Evolutionary conservation across 35 echinoderm and acorn worm species (phyloP), one percentile per base, ranked within the genome.

Genomic region (Strongylocentrotus purpuratus): DNA sequence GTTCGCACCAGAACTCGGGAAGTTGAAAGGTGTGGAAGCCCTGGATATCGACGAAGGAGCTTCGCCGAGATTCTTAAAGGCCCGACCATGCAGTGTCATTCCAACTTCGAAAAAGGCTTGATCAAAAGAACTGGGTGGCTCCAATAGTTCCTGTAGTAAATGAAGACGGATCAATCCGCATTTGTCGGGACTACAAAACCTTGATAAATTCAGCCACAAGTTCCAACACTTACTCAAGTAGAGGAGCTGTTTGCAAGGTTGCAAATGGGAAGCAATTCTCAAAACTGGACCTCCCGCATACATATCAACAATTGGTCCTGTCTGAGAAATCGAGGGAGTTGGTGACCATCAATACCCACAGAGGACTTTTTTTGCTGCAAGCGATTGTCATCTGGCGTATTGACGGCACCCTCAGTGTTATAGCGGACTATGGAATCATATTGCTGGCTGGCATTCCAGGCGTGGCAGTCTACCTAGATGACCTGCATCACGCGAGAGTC

Each of bases 291-390:
- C 78, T 94, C 7, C 94, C 88, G 8, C 94, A 95, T 61, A 94
- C 94, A 46, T 97, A 95, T 90, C 96, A 95, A 28, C 94, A 97
- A 95, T 28, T 97, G 78, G 1, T 92, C 14, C 48, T 97, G n/a
- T 94, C 95, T 94, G 96, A 97, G 88, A 86, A 95, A 4, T 97
- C 96, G 13, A 46, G 65, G 25, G n/a, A 96, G 31, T 97, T 96
- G 50, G 95, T 94, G 2, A 78, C 86, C 7, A 96, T 97, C 2
- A 94, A 94, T 33, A 97, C 92, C 5, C 97, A 96, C n/a, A 88
- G 93, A 71, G 95, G 97, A 15, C 78, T 97, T 15, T 97, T n/a
- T 96, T 52, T 88, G 31, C 13, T 97, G 96, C 46, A 96, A 94
- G 5, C 70, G 94, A 5, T 11, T 96, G 22, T 95, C 97, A 28